A percentile compares a stretch with the other conserved stretches of the same genome.
Evolutionary conservation across 2,113 vertebrate species (phyloP).

Genomic region (Halichoeres trimaculatus): DNA sequence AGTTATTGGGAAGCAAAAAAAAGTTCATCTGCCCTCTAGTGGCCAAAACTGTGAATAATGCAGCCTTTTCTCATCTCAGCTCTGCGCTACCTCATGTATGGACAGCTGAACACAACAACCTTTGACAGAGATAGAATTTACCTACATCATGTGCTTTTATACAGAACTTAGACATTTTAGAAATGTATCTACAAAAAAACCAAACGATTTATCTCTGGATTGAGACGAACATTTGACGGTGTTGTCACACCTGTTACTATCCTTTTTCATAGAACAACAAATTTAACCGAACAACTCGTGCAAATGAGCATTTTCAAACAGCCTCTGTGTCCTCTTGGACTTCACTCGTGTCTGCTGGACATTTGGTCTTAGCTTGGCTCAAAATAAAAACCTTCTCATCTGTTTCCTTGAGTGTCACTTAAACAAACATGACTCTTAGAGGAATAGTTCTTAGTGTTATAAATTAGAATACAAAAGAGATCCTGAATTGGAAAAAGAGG

Average conservation of each 20-base stretch:
- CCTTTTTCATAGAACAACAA: neutral
- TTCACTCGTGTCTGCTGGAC: neutral
- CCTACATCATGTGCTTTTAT: slow-evolving; percentile 3
- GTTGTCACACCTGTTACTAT: neutral
- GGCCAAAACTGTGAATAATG: neutral
- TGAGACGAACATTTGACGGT: neutral
- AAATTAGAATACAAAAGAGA: slow-evolving; percentile 16
- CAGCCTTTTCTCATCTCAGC: neutral
- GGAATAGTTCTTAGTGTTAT: slow-evolving; percentile 27
- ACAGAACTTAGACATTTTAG: slow-evolving; percentile 4
- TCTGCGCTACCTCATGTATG: neutral
- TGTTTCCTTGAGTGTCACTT: slow-evolving; percentile 18
- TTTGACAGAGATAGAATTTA: neutral
- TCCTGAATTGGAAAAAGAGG: slow-evolving; percentile 43
- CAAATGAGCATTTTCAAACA: neutral
- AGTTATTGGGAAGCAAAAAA: neutral
- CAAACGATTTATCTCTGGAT: neutral
- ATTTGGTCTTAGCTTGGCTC: slow-evolving; percentile 34
- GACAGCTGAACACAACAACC: neutral
- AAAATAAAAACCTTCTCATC: slow-evolving; percentile 1
- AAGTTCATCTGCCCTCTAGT: neutral
- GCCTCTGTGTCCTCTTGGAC: slow-evolving; percentile 3
- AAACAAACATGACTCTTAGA: slow-evolving; percentile 17
- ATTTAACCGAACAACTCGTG: slow-evolving; percentile 6
- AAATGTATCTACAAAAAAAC: neutral